These are phyloP conservation scores for Ctenomys sociabilis DNA, from an alignment of 2,113 vertebrate genomes.

Conservation along the genomic window DNA sequence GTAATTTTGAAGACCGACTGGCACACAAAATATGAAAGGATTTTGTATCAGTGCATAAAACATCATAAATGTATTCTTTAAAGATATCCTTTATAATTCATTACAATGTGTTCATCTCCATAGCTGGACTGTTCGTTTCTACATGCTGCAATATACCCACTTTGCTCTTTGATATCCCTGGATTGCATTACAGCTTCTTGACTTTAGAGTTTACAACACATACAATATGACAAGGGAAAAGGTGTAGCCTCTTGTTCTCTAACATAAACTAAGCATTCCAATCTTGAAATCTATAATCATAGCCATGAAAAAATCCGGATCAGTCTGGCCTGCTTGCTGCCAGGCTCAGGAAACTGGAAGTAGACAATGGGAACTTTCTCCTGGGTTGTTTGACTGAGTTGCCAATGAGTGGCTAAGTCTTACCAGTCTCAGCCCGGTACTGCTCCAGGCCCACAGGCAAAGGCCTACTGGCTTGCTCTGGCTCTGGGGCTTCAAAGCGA, in stretches of 20 bases:
- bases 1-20: background rate
- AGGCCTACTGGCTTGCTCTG: conserved; percentile 20
- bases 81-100: background rate
- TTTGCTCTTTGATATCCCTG: background rate
- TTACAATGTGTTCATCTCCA: background rate
- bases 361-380: conserved; percentile 77
- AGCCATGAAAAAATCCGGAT: conserved; percentile 69
- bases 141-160: background rate
- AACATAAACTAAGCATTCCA: conserved; percentile 63
- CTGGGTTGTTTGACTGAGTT: conserved; percentile 42
- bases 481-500: background rate
- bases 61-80: background rate
- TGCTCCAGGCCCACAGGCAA: conserved; percentile 55
- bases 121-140: background rate
- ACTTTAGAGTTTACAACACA: conserved; percentile 52
- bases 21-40: background rate
- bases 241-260: conserved; percentile 62
- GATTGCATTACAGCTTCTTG: conserved; percentile 20
- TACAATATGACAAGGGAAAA: conserved; percentile 51
- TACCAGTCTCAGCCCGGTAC: conserved; percentile 58
- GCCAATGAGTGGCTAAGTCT: conserved; percentile 66
- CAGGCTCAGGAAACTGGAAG: conserved; percentile 67
- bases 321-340: conserved; percentile 48
- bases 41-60: background rate
- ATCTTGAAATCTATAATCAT: conserved; percentile 22